Conservation (phyloP, 2,888 invertebrate genomes). For the Choreutis nemorana region DNA sequence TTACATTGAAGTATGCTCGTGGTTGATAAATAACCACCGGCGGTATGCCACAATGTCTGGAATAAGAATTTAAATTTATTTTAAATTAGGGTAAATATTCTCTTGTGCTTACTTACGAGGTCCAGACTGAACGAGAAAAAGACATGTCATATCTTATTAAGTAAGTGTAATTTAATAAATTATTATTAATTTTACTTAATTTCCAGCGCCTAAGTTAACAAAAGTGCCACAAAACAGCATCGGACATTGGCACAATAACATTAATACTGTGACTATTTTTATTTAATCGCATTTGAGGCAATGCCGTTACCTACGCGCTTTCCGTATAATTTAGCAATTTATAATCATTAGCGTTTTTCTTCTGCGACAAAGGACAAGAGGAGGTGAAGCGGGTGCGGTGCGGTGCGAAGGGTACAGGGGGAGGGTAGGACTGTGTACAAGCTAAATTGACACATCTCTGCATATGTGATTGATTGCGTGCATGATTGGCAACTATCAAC, state of each 20-base stretch:
- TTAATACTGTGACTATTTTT: too few species aligned
- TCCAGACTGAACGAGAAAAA: too few species aligned
- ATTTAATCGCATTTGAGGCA: conserved; percentile 16
- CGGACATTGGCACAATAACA: too few species aligned
- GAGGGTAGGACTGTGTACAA: conserved; percentile 34
- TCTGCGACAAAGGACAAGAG: conserved; percentile 18
- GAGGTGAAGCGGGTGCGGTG: conserved; percentile 18
- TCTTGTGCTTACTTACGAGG: too few species aligned
- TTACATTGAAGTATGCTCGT: conserved; percentile 28
- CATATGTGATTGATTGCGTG: conserved; percentile 51
- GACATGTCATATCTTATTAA: too few species aligned
- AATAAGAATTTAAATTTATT: conserved; percentile 5
- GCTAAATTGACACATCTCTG: conserved; percentile 54
- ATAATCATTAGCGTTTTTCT: conserved; percentile 54
- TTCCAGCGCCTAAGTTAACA: too few species aligned
- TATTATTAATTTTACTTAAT: too few species aligned
- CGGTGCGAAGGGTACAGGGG: conserved; percentile 13
- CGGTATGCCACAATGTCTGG: conserved; percentile 4
- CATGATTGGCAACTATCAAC: conserved; percentile 49
- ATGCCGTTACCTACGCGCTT: conserved; percentile 31
- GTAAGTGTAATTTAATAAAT: too few species aligned
- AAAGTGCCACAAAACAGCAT: too few species aligned
- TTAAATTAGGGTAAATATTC: too few species aligned
- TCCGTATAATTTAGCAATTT: conserved; percentile 52
- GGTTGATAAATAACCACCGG: conserved; percentile 28